Evolutionary conservation across 2,113 vertebrate species (phyloP), one percentile per base, ranked within the genome.

Genomic region (Hypomesus transpacificus): DNA sequence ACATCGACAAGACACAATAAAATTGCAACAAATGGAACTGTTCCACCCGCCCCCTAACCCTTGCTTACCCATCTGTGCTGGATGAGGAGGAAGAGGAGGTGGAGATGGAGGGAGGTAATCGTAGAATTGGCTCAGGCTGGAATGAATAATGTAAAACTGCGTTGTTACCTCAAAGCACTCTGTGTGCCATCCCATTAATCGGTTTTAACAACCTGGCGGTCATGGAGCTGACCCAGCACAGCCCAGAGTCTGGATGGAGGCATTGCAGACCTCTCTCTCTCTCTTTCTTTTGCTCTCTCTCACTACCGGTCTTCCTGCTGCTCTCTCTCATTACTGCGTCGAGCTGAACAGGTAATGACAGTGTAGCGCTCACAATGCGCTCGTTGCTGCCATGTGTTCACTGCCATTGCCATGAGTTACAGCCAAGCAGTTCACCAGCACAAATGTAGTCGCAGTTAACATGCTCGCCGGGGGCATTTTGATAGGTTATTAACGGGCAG

Each of bases 91-190:
- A 34, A 5, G 31, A 8, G 31, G 31, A 7, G 24, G 24, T 26
- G 31, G 31, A 34, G 39, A 1, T 46, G 9, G 39, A 46, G 61
- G 22, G 56, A 59, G 65, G 80, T 74, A 60, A 83, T 84, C 79
- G 76, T 65, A 80, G 81, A 88, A 80, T 82, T 61, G 75, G 78
- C 75, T 80, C 57, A 52, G 21, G 78, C 67, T 77, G 75, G 79
- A 75, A 88, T 90, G 82, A 87, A 89, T 88, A 85, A 89, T 90
- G 89, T 80, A 90, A 81, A 76, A 76, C 73, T 75, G 82, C 84
- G 74, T 75, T 21, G 84, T 74, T 85, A 77, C 79, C 70, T 50
- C 54, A 80, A 73, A 82, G 69, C 72, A 84, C 71, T 80, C 76
- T 71, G 75, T 70, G 75, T 69, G 17, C 80, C 74, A 75, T 80